Evolutionary conservation across 2,888 invertebrate species (phyloP), one percentile per base, ranked within the genome.

Genomic region (Dione juno): DNA sequence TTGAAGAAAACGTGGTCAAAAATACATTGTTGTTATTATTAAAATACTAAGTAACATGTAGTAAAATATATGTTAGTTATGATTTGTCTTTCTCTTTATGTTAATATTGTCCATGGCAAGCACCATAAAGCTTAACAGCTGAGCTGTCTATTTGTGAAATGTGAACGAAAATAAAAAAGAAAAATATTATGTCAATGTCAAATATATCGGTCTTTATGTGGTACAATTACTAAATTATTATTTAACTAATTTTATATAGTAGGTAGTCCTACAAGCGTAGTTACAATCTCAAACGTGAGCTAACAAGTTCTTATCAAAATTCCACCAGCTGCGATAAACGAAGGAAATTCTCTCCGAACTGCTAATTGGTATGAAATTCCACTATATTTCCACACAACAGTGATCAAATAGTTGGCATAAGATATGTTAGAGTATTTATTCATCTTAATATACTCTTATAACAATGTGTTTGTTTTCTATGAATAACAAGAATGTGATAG

Each of bases 291-390:
- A n/a, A 41, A 64, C 54, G 74, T 70, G 70, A 68, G 70, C 66
- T 64, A 71, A 54, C 65, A 70, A 70, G 35, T 48, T 75, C 40
- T 74, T 68, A 81, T 84, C 88, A 89, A 89, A 86, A 90, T 90
- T 90, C 89, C 88, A 84, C 88, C 89, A 78, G 88, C 88, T 77
- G 85, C 88, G 77, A 84, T 83, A 77, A 84, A 83, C 79, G 84
- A 84, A 78, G 86, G 82, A 77, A 81, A 85, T 74, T 77, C 81
- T 83, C 88, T 89, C 86, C 88, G 84, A 81, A 83, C 89, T 86
- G 81, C 86, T 88, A 82, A 86, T 84, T 84, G 88, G 90, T 89
- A 83, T 78, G 80, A 77, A 67, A 61, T 69, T 67, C 37, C 64
- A 58, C 67, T 65, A 52, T 67, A 71, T 71, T 67, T 63, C 50